Conservation (phyloP, 2,113 vertebrate genomes). For the Aptenodytes patagonicus region DNA sequence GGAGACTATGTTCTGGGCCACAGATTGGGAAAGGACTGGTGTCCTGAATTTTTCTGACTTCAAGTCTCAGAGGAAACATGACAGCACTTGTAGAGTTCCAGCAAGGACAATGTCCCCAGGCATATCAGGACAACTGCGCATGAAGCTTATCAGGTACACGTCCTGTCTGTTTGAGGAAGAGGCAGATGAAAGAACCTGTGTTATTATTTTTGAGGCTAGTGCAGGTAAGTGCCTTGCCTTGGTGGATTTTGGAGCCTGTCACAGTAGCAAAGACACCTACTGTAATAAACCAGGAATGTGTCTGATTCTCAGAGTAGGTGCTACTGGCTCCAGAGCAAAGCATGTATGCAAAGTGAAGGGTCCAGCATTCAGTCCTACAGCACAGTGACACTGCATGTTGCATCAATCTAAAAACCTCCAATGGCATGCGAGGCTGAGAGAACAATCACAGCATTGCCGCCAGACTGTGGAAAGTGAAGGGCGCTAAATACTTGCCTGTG, state of each 20-base stretch:
- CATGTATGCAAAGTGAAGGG: neutral
- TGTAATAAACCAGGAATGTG: neutral
- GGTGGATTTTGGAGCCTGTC: neutral
- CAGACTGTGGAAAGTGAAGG: neutral
- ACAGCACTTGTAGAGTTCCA: neutral
- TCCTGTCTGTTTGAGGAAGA: neutral
- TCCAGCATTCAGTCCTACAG: neutral
- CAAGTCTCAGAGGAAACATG: neutral
- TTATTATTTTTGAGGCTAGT: neutral
- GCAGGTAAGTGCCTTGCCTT: neutral
- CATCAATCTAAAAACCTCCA: neutral
- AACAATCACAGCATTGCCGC: neutral
- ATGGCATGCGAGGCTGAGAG: neutral
- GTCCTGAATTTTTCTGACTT: neutral
- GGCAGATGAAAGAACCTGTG: neutral
- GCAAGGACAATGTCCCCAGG: neutral
- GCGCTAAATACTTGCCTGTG: neutral
- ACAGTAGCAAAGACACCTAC: neutral
- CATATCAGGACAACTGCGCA: neutral
- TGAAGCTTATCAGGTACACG: neutral
- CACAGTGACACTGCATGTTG: neutral
- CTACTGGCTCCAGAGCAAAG: neutral
- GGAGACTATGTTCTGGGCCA: neutral
- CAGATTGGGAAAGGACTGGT: neutral
- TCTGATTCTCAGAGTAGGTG: neutral